Evolutionary conservation across 2,888 invertebrate species (phyloP), one percentile per base, ranked within the genome.

Genomic region (Melanargia galathea): DNA sequence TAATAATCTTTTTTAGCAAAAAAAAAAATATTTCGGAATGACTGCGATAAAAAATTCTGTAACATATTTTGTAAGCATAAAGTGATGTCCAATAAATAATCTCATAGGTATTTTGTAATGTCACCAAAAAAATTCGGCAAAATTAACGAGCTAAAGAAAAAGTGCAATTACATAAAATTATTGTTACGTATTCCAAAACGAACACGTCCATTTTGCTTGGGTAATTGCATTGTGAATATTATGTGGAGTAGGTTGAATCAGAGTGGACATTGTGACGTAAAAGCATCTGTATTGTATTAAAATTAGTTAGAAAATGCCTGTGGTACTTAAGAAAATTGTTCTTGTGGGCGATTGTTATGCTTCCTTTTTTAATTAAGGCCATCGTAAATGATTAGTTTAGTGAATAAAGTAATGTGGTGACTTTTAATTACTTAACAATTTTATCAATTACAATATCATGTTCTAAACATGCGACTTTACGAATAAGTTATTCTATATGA

Each of bases 141-240:
- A 75, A 75, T 71, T 75, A 73, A 72, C 76, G 79, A 84, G 79
- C 77, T 77, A 77, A 67, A 73, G 67, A 81, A 81, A 80, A 90
- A 90, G 88, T 90, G 90, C 89, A 86, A 89, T 89, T 89, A 88
- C 83, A 79, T 80, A 76, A 73, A 52, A 69, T 70, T 68, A 80
- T 78, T 78, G 79, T 80, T 80, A 79, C 75, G 77, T 80, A 80
- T 78, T 80, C 76, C 76, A 80, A 81, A 75, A 73, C 64, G 60
- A 76, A 78, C 70, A 83, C 87, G 88, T 88, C 88, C 88, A 87
- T 85, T 82, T 82, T 86, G 80, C 81, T 80, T 78, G 76, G 63
- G 74, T 80, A 79, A 82, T 81, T 81, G 80, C 80, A 79, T 79
- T 70, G 75, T 71, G 56, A 57, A 57, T 57, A 51, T 63, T 57